Percentiles rank a stretch among this genome's conserved stretches.
Conservation (phyloP, 2,888 invertebrate genomes). For the Thymelicus acteon region DNA sequence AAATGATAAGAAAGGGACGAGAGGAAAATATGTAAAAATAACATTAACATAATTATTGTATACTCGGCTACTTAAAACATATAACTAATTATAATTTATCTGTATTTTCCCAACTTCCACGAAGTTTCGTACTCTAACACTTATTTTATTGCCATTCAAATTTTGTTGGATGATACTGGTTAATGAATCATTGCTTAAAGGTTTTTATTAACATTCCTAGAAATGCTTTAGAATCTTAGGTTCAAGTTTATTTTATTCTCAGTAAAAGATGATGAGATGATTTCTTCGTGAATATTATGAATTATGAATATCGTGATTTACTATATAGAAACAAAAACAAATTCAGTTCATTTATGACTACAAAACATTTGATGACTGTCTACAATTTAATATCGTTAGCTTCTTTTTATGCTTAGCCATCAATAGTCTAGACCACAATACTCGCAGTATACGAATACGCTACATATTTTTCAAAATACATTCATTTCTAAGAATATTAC, state of each 20-base stretch:
- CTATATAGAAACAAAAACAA: neutral
- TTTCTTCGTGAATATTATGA: neutral
- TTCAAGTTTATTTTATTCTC: neutral
- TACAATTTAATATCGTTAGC: neutral
- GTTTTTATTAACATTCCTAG: neutral
- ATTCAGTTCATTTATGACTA: neutral
- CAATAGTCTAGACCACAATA: neutral
- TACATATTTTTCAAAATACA: constrained; percentile 18
- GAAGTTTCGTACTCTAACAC: neutral
- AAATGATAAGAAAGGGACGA: no score
- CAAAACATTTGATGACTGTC: neutral
- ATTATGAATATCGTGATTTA: neutral
- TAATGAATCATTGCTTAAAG: no score
- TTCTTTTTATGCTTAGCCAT: neutral
- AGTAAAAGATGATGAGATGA: neutral
- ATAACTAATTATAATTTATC: no score
- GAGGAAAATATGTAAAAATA: no score
- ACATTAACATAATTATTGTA: no score
- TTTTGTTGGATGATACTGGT: no score
- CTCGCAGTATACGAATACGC: neutral
- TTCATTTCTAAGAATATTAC: constrained; percentile 32
- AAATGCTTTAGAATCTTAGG: neutral
- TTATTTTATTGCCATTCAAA: no score
- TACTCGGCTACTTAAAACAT: no score
- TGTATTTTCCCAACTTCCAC: no score